Percentiles rank a stretch among this genome's conserved stretches.
These are phyloP conservation scores for Silurus meridionalis DNA, from an alignment of 2,113 vertebrate species.

Conservation along the genomic window DNA sequence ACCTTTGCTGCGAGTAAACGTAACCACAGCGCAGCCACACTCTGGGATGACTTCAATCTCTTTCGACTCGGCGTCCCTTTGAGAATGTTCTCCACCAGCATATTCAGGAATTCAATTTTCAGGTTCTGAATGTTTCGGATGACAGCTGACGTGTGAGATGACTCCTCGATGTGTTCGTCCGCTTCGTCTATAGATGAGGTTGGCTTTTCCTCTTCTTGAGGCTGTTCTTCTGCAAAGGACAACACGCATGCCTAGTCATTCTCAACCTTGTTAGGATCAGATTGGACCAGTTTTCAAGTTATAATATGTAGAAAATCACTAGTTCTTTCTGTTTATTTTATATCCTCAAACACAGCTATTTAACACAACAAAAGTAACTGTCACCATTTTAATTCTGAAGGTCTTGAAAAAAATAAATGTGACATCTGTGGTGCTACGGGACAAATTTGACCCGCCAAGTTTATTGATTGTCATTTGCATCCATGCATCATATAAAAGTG, in stretches of 20 bases:
- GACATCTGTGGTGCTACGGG: no score
- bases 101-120: slow-evolving; percentile 59
- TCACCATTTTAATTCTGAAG: no score
- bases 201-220: background rate
- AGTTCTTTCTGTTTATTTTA: no score
- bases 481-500: no score
- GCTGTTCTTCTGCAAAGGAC: background rate
- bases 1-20: slow-evolving; percentile 65
- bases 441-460: no score
- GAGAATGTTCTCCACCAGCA: slow-evolving; percentile 80
- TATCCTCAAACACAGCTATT: no score
- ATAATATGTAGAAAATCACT: no score
- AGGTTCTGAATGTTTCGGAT: slow-evolving; percentile 74
- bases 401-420: no score
- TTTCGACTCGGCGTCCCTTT: slow-evolving; percentile 49
- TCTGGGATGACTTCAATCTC: slow-evolving; percentile 78
- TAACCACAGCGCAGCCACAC: slow-evolving; percentile 71
- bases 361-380: no score
- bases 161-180: slow-evolving; percentile 5
- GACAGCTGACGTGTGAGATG: slow-evolving; percentile 54
- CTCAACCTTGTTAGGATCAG: background rate
- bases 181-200: background rate
- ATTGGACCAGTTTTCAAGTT: no score
- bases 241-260: background rate
- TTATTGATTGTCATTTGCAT: no score